phyloP scores from a whole-genome alignment of 2,797 vertebrate species.

The Spinus pinus region DNA sequence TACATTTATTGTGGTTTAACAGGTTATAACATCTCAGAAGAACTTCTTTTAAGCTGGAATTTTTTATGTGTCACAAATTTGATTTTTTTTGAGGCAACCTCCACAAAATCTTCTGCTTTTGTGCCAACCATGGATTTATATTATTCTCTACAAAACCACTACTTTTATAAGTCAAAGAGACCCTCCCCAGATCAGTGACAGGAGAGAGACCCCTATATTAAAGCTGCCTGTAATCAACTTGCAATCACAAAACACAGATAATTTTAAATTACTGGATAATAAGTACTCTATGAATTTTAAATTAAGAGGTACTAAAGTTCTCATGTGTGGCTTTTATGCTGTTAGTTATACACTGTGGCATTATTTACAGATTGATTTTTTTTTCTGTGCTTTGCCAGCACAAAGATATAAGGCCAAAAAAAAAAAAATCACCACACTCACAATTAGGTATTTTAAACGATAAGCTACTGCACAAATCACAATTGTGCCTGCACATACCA shows the following conservation, averaged over 20 bases:
- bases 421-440: not conserved
- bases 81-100: not conserved
- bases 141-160: not conserved
- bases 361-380: not conserved
- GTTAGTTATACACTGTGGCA: not conserved
- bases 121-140: not conserved
- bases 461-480: not conserved
- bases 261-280: not conserved
- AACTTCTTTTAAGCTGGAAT: not conserved
- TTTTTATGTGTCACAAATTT: not conserved
- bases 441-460: not conserved
- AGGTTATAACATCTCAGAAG: not conserved
- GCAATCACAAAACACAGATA: not conserved
- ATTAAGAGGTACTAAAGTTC: not conserved
- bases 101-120: not conserved
- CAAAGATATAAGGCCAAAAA: not conserved
- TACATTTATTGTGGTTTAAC: not conserved
- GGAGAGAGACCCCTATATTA: not conserved
- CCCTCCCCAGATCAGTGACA: not conserved
- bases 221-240: not conserved
- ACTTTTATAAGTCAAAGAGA: not conserved
- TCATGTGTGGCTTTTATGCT: not conserved
- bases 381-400: not conserved
- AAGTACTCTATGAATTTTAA: not conserved
- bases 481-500: not conserved